A percentile compares a stretch with the other conserved stretches of the same genome.
Evolutionary conservation across 2,888 invertebrate genomes (phyloP).

Genomic region (Apamea monoglypha): DNA sequence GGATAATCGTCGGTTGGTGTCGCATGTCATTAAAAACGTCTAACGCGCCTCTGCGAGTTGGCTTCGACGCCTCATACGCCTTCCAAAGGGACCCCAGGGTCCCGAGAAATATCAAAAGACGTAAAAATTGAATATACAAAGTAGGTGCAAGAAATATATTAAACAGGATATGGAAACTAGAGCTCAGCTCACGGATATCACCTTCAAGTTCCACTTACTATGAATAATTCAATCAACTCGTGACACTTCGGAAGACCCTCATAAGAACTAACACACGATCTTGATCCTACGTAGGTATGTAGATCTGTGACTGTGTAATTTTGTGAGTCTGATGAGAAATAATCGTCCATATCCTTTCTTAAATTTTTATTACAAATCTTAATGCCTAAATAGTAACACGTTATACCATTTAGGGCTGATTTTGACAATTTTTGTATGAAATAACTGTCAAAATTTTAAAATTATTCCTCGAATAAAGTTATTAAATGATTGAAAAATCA

Average conservation of each 20-base stretch:
- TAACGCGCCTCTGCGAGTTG: too few relatives aligned
- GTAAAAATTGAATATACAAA: not conserved
- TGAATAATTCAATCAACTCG: conserved; percentile 56
- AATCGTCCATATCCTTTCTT: not conserved
- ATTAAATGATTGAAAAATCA: too few relatives aligned
- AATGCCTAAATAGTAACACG: too few relatives aligned
- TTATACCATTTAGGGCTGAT: too few relatives aligned
- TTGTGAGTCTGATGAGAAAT: not conserved
- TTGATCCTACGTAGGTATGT: conserved; percentile 6
- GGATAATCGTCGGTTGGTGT: too few relatives aligned
- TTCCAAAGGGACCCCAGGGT: too few relatives aligned
- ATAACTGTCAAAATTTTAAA: too few relatives aligned
- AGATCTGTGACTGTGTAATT: conserved; percentile 11
- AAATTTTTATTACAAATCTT: not conserved
- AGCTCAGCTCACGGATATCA: conserved; percentile 51
- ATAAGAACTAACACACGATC: conserved; percentile 24
- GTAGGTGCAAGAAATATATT: not conserved
- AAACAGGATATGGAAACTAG: conserved; percentile 55
- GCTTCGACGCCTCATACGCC: too few relatives aligned
- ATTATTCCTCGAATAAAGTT: too few relatives aligned
- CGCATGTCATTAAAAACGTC: too few relatives aligned
- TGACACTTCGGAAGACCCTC: conserved; percentile 16
- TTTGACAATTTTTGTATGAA: too few relatives aligned
- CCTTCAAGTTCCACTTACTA: conserved; percentile 46
- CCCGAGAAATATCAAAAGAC: too few relatives aligned